Evolutionary conservation across 1,140 invertebrate species (phyloP).

Genomic region (Papilio polytes): DNA sequence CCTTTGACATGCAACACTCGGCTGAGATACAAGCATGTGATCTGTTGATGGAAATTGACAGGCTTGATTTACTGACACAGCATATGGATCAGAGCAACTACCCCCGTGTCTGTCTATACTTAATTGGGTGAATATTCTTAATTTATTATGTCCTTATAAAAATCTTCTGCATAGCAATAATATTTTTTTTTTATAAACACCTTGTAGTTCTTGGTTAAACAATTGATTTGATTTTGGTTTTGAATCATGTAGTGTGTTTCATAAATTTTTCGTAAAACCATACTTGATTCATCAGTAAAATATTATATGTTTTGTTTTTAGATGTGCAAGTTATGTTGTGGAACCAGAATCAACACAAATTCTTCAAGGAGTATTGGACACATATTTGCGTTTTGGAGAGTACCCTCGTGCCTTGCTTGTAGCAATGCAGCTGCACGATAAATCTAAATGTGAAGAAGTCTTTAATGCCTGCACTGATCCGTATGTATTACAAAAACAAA

Average conservation of each 20-base stretch:
- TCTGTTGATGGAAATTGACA: constrained; percentile 98
- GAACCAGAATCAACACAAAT: constrained; percentile 98
- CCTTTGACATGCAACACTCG: constrained; percentile 99
- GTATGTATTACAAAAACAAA: constrained; percentile 85
- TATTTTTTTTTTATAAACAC: too few relatives aligned
- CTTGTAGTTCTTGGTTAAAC: too few relatives aligned
- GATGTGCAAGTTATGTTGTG: constrained; percentile 98
- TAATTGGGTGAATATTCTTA: constrained; percentile 88
- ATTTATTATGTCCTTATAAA: neutral
- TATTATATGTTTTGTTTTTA: constrained; percentile 69
- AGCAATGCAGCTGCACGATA: constrained; percentile 98
- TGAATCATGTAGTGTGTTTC: too few relatives aligned
- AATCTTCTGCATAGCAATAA: too few relatives aligned
- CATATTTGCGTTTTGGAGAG: constrained; percentile 97
- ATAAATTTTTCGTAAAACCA: too few relatives aligned
- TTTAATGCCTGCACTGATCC: constrained; percentile 94
- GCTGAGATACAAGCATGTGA: constrained; percentile 99
- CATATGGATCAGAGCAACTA: constrained; percentile 98
- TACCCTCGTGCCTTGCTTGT: constrained; percentile 96
- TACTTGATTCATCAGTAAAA: neutral
- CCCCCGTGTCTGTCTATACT: constrained; percentile 97
- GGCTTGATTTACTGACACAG: constrained; percentile 93
- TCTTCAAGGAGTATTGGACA: constrained; percentile 92
- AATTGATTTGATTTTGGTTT: too few relatives aligned
- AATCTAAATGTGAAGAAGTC: constrained; percentile 92